Evolutionary conservation across 2,113 vertebrate species (phyloP).

Genomic region (Rhabdornis inornatus): DNA sequence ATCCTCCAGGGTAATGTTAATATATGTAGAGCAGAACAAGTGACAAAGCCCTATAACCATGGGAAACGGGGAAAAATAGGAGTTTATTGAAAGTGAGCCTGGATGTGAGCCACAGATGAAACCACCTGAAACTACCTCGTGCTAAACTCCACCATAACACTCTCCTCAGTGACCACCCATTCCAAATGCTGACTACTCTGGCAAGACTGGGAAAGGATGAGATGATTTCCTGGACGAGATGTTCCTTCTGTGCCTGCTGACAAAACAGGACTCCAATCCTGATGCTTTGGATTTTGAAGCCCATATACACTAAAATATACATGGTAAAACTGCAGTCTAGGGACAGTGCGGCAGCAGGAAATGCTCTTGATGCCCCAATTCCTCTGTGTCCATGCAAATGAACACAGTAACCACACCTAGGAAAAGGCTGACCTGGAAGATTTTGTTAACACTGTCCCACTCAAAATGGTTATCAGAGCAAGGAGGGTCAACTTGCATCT

Average conservation of each 20-base stretch:
- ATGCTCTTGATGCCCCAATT: not conserved
- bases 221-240: not conserved
- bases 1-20: not conserved
- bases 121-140: not conserved
- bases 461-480: not conserved
- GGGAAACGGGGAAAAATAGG: not conserved
- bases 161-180: not conserved
- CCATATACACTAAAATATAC: fast-evolving
- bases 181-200: not conserved
- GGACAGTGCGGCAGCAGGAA: not conserved
- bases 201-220: not conserved
- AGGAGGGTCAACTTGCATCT: not conserved
- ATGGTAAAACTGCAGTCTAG: not conserved
- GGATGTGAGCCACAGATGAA: not conserved
- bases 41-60: not conserved
- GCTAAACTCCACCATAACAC: not conserved
- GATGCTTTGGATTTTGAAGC: not conserved
- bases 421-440: not conserved
- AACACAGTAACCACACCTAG: not conserved
- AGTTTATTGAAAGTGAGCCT: not conserved
- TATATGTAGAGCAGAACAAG: not conserved
- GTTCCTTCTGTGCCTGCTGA: not conserved
- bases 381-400: fast-evolving
- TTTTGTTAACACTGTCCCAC: not conserved
- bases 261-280: not conserved